Base-by-base conservation (phyloP, 23 tunicate genomes). In the Phallusia fumigata region DNA sequence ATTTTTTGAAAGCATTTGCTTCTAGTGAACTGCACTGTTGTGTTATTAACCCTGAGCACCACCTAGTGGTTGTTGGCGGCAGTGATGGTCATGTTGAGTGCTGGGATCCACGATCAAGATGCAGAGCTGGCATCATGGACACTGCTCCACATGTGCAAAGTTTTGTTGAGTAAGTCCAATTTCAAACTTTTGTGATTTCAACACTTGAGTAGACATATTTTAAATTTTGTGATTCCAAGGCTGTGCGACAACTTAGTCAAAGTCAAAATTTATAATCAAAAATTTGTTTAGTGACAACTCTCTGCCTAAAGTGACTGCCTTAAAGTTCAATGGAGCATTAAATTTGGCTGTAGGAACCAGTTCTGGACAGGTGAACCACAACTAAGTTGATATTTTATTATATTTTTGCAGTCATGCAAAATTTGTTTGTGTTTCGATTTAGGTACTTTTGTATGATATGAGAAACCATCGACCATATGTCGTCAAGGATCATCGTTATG, bases 391-490 rank as follows among this genome's bases (percentile, higher is more conserved):
- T n/a, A n/a, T n/a, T n/a, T n/a, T n/a, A n/a, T n/a, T n/a, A n/a
- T n/a, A n/a, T n/a, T n/a, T n/a, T n/a, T n/a, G n/a, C n/a, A n/a
- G n/a, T n/a, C n/a, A n/a, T 40, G 10, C 5, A 5, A 40, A 40
- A 40, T 40, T 40, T 5, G 10, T 40, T 40, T 40, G 5, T 40
- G 10, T 40, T 40, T 40, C 47, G 3, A 58, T 72, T 49, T 36
- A 90, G 93, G 90, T 94, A 32, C 80, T 94, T 33, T 64, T 89
- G 73, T 95, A 95, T 52, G 99, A 95, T 53, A 87, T 95, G 21
- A 85, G 99, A 3, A 80, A 73, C 76, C 84, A 80, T 47, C 73
- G 74, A 33, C 99, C 99, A 19, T 81, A 65, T 81, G 77, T 87
- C 2, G 83, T 82, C 10, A 90, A 95, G 76, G 99, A 95, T 52